Evolutionary conservation across 2,888 invertebrate genomes (phyloP), one percentile per base, ranked within the genome.

Genomic region (Fissipunctia ypsillon): DNA sequence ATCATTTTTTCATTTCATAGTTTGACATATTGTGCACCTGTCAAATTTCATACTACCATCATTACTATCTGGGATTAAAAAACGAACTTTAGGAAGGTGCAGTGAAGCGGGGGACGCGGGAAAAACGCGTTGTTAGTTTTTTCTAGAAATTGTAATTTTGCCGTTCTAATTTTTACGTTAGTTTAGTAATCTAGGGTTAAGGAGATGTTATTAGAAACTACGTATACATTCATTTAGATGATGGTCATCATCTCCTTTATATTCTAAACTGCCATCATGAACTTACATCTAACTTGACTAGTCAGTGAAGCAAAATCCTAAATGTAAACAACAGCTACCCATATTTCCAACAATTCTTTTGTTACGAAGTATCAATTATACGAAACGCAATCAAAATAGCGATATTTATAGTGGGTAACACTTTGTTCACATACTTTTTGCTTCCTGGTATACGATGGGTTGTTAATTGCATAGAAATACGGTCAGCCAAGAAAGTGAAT

Each of bases 271-370:
- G 25, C 10, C 5, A 10, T 60, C 60, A 38, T 6, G 6, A 19
- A 43, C 2, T 28, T 14, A 28, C 2, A 28, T 43, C 1, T 28
- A 28, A 61, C 4, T 43, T 28, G 41, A 43, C 22, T 28, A 43
- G 4, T 28, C 14, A 28, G 14, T 22, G 7, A 43, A 43, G 43
- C 14, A 28, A 67, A 25, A 35, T 16, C 31, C 19, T 12, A n/a
- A 45, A 1, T 3, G 12, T 35, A 25, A 35, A 43, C 16, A 35
- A 19, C 3, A 38, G 6, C 14, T 77, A 35, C 31, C 48, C 4
- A 35, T 67, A 31, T 48, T 76, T 43, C 56, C 16, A 76, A 66
- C 38, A 41, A 65, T 56, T 56, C 6, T 19, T 67, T 67, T 43
- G 14, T 45, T 45, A 28, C 0, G 1, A 76, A 43, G 48, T 59